Evolutionary conservation across 2,797 vertebrate species (phyloP).

Genomic region (Haliaeetus albicilla): DNA sequence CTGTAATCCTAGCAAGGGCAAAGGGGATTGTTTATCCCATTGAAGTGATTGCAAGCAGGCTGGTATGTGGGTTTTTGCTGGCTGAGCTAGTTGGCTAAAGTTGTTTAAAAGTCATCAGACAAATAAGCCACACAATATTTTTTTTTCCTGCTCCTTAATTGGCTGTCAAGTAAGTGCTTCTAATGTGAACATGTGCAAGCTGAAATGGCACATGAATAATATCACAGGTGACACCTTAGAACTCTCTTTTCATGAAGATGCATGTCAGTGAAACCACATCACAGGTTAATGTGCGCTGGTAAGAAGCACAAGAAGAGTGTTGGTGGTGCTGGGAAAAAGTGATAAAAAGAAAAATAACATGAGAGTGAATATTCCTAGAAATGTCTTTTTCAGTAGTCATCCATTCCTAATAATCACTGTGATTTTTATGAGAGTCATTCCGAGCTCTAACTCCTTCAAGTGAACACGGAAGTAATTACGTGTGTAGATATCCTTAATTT

Average conservation of each 20-base stretch:
- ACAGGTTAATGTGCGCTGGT: accelerated
- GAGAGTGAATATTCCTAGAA: not conserved
- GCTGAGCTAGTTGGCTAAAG: not conserved
- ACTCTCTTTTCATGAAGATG: not conserved
- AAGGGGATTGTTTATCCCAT: not conserved
- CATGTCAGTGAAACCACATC: not conserved
- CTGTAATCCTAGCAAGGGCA: not conserved
- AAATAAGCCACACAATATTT: not conserved
- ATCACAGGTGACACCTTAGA: not conserved
- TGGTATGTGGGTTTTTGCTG: not conserved
- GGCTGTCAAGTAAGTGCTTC: not conserved
- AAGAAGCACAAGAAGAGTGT: not conserved
- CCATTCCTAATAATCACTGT: constrained; percentile 10
- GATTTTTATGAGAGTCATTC: not conserved
- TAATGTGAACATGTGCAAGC: not conserved
- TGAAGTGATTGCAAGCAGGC: not conserved
- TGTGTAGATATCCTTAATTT: constrained; percentile 22
- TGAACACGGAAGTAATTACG: constrained; percentile 12
- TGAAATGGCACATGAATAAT: not conserved
- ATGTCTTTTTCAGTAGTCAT: not conserved
- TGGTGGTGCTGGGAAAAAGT: not conserved
- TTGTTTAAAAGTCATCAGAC: not conserved
- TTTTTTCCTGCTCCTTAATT: not conserved
- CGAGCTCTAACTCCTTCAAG: not conserved
- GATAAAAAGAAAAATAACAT: not conserved